phyloP scores from a whole-genome alignment of 1,140 invertebrate species.

The Drosophila malerkotliana region DNA sequence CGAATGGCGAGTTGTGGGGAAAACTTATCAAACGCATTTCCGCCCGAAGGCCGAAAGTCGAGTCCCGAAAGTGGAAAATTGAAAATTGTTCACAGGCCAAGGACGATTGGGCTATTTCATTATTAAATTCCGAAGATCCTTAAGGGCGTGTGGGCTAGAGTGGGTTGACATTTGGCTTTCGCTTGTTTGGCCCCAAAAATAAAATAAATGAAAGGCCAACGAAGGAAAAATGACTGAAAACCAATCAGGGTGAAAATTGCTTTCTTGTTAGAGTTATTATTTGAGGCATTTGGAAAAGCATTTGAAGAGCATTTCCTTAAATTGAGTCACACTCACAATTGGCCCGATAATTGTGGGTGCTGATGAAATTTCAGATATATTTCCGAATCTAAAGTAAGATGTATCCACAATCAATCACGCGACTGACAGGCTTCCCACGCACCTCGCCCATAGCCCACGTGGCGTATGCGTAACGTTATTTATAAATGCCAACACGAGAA shows the following conservation, averaged over 20 bases:
- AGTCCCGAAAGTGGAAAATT: slow-evolving; percentile 53
- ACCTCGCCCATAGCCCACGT: slow-evolving; percentile 41
- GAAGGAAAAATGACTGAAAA: slow-evolving; percentile 67
- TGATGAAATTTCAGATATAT: background rate
- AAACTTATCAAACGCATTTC: slow-evolving; percentile 72
- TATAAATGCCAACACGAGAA: slow-evolving; percentile 54
- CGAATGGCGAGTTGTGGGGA: slow-evolving; percentile 10
- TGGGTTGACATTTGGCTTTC: slow-evolving; percentile 71
- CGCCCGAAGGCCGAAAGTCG: slow-evolving; percentile 43
- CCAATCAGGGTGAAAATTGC: slow-evolving; percentile 80
- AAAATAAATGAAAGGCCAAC: slow-evolving; percentile 65
- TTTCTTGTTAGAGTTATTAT: slow-evolving; percentile 38
- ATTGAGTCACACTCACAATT: slow-evolving; percentile 52
- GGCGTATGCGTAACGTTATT: slow-evolving; percentile 75
- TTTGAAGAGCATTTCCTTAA: slow-evolving; percentile 24
- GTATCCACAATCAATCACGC: slow-evolving; percentile 43
- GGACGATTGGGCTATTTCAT: slow-evolving; percentile 70
- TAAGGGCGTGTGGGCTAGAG: background rate
- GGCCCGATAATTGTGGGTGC: slow-evolving; percentile 1
- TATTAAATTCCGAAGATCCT: slow-evolving; percentile 75
- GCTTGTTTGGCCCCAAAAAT: slow-evolving; percentile 45
- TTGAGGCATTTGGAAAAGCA: slow-evolving; percentile 31
- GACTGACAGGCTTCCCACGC: slow-evolving; percentile 29
- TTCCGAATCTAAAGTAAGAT: slow-evolving; percentile 18
- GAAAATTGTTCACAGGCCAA: slow-evolving; percentile 53